These are phyloP conservation scores for Papilio xuthus DNA, from an alignment of 1,140 invertebrate genomes.

Conservation along the genomic window DNA sequence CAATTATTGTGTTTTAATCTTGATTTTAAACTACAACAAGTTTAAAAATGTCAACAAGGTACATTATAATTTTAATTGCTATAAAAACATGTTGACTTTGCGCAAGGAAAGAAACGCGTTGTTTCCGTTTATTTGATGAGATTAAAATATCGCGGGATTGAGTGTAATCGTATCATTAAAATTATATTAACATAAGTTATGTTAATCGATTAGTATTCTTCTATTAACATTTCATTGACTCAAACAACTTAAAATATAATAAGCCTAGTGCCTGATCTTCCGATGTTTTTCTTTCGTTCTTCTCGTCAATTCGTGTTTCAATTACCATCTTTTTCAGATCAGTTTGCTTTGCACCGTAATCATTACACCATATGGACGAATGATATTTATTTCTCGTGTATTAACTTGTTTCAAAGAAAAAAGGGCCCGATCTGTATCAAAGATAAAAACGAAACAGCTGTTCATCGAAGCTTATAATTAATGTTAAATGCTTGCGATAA, in stretches of 20 bases:
- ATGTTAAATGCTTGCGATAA: slow-evolving; percentile 8
- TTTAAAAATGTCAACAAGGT: slow-evolving; percentile 31
- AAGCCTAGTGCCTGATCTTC: too few relatives aligned
- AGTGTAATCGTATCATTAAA: not conserved
- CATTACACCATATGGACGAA: not conserved
- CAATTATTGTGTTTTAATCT: slow-evolving; percentile 34
- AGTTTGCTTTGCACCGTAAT: too few relatives aligned
- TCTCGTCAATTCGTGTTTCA: not conserved
- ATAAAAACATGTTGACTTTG: slow-evolving; percentile 19
- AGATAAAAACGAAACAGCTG: slow-evolving; percentile 13
- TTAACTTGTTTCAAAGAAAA: not conserved
- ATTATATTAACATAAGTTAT: not conserved
- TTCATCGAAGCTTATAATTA: slow-evolving; percentile 2
- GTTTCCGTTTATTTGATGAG: slow-evolving; percentile 31
- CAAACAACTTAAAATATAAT: too few relatives aligned
- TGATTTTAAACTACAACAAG: slow-evolving; percentile 31
- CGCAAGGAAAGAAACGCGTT: slow-evolving; percentile 15
- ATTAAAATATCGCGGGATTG: slow-evolving; percentile 20
- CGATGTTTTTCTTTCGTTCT: not conserved
- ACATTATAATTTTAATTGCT: slow-evolving; percentile 31
- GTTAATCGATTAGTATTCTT: not conserved
- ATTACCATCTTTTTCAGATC: too few relatives aligned
- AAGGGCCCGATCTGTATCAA: not conserved
- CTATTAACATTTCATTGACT: not conserved
- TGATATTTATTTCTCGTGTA: not conserved